Evolutionary conservation across 2,888 invertebrate genomes (phyloP), one percentile per base, ranked within the genome.

Genomic region (Scelioninae gen. 1): DNA sequence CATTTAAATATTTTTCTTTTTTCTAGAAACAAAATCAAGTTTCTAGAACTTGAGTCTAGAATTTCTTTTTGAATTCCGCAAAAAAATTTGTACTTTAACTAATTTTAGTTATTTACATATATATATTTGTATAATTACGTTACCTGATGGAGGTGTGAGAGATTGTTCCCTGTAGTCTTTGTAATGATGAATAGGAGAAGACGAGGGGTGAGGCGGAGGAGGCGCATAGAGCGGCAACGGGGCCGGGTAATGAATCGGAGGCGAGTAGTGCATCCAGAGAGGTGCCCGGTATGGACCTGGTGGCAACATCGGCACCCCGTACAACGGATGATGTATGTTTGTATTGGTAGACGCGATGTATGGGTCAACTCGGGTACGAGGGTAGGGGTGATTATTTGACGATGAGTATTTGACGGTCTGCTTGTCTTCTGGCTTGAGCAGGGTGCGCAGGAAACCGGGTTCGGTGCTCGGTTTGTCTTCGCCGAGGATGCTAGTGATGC

Each of bases 401-500:
- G 89, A 85, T 86, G 91, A 90, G 89, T 91, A 91, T 88, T 91
- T 91, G 72, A 88, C 87, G 86, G 88, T 84, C 83, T 90, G 91
- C 77, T 90, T 89, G 62, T 92, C 91, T 43, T 92, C 92, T 23
- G 92, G 89, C 82, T 92, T 92, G 15, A 92, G 87, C 78, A 92
- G 85, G 78, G 90, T 92, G 68, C 92, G 87, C 82, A 92, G 83
- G 83, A 92, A 92, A 16, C 92, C 92, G 9, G 91, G 90, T 58
- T 92, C 92, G 0, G 92, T 90, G 91, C 90, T 93, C 23, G 92
- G 94, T 86, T 93, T 94, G 92, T 95, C 94, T 85, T 95, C 95
- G 80, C n/a, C n/a, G n/a, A n/a, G n/a, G n/a, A n/a, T n/a, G n/a
- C n/a, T n/a, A n/a, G n/a, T n/a, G n/a, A n/a, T n/a, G n/a, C n/a